Evolutionary conservation across 2,888 invertebrate genomes (phyloP).

Genomic region (Mythimna albipuncta): DNA sequence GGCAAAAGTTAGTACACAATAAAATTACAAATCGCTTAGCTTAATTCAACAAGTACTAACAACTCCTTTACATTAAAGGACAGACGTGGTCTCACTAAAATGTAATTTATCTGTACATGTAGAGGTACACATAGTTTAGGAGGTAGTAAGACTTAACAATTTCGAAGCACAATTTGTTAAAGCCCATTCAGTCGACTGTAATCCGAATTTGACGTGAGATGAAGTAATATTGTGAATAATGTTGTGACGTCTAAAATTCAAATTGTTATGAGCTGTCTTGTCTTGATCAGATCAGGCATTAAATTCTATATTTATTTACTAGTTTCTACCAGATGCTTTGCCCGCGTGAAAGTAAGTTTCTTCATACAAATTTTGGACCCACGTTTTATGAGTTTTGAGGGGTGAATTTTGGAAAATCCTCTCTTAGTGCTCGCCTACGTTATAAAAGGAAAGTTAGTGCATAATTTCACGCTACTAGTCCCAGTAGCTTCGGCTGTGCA

Average conservation of each 20-base stretch:
- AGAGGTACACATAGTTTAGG: constrained; percentile 14
- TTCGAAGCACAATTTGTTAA: constrained; percentile 22
- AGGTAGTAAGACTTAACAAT: constrained; percentile 27
- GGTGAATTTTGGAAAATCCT: too few species aligned
- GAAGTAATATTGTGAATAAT: constrained; percentile 20
- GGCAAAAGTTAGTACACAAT: background rate
- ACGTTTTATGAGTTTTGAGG: too few species aligned
- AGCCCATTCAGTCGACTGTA: constrained; percentile 15
- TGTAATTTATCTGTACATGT: constrained; percentile 27
- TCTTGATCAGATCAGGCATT: background rate
- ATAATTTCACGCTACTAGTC: too few species aligned
- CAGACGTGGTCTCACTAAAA: constrained; percentile 39
- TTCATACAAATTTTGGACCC: too few species aligned
- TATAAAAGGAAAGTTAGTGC: too few species aligned
- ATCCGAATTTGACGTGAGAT: constrained; percentile 16
- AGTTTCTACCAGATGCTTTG: too few species aligned
- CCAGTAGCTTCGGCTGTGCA: too few species aligned
- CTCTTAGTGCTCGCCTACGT: too few species aligned
- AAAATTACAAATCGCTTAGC: background rate
- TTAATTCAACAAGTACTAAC: background rate
- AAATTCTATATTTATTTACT: too few species aligned
- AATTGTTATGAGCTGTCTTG: background rate
- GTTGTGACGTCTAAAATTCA: background rate
- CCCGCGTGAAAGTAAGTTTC: too few species aligned
- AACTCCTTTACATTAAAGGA: constrained; percentile 22